Conservation (phyloP, 2,797 vertebrate genomes). For the Tragelaphus eurycerus region DNA sequence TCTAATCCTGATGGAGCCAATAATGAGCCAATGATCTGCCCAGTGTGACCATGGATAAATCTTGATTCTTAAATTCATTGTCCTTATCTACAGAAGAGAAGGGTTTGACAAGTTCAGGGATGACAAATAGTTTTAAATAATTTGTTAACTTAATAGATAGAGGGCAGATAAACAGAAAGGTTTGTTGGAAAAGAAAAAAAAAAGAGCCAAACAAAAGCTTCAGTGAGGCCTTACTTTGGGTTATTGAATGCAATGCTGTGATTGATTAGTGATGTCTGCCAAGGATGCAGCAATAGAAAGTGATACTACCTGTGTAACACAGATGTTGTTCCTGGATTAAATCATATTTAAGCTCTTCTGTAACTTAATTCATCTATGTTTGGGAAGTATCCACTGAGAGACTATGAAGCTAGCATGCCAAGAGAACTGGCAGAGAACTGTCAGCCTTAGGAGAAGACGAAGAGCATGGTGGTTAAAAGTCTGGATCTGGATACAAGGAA, state of each 20-base stretch:
- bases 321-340: background rate
- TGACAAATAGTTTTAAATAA: background rate
- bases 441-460: background rate
- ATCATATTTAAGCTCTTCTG: background rate
- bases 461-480: background rate
- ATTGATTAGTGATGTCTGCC: background rate
- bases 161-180: background rate
- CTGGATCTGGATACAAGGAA: background rate
- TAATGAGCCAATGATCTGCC: background rate
- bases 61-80: background rate
- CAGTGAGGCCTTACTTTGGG: background rate
- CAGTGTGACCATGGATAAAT: background rate
- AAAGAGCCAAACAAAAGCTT: background rate
- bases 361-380: background rate
- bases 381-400: background rate
- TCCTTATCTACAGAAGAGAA: background rate
- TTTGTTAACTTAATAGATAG: background rate
- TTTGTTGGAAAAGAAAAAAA: background rate
- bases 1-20: background rate
- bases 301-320: background rate
- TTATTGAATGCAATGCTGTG: background rate
- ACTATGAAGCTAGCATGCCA: background rate
- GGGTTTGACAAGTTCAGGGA: background rate
- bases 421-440: background rate
- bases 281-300: background rate